Evolutionary conservation across 2,888 invertebrate species (phyloP), one percentile per base, ranked within the genome.

Genomic region (Alcis repandata): DNA sequence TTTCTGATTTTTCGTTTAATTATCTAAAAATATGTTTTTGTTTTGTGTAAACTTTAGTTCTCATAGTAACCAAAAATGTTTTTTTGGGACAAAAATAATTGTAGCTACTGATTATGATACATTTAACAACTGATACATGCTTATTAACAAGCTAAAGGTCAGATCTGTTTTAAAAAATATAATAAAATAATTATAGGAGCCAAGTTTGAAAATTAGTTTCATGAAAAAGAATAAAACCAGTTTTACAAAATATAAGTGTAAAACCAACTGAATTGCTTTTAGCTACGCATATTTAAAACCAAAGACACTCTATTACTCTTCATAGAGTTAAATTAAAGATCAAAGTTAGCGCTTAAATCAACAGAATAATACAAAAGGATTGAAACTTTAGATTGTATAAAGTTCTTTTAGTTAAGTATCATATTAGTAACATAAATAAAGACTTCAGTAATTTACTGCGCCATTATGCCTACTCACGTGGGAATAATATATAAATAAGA

Each of bases 391-490:
- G 36, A 36, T 51, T 9, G 19, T 38, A n/a, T 19, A n/a, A 27
- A 33, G 36, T 51, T 11, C 38, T 19, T 20, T 20, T 51, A 52
- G 38, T 52, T 20, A n/a, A n/a, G n/a, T n/a, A n/a, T n/a, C n/a
- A n/a, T n/a, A 52, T 38, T 52, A n/a, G 20, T 4, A 52, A 52
- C 38, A 52, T 52, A 52, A 52, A 52, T 38, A 38, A 17, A 38
- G 38, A 38, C 13, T 19, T 52, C 38, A 52, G 20, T 52, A 49
- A 33, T 49, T 38, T 52, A 52, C 20, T 38, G 20, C 4, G 10
- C n/a, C 38, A 38, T 38, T 52, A 20, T n/a, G n/a, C 38, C 9
- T 40, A 15, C 15, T 27, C 53, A 27, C 15, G 27, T 40, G 27
- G 27, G 40, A 20, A 53, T 40, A 53, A 40, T 40, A 27, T 27